These are phyloP conservation scores for Notamacropus eugenii DNA, from an alignment of 2,797 vertebrate genomes.

Conservation along the genomic window DNA sequence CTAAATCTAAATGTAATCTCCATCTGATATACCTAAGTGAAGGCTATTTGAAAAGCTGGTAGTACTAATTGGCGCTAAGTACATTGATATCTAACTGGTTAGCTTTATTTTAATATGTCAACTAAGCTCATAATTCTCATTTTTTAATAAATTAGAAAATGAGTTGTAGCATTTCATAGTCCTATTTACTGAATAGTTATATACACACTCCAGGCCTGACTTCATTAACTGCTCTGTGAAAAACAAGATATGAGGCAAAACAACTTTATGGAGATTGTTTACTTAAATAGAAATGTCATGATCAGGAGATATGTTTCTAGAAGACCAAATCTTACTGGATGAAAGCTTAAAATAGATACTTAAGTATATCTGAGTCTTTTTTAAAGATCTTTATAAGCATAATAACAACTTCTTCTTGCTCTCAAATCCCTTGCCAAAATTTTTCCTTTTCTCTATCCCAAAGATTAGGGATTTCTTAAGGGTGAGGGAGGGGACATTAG, in stretches of 20 bases:
- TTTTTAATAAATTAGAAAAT: constrained; percentile 42
- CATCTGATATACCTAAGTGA: neutral
- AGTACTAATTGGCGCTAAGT: neutral
- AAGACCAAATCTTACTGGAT: neutral
- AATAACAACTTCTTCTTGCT: neutral
- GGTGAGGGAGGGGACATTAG: neutral
- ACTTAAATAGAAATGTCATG: neutral
- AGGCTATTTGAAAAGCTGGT: constrained; percentile 36
- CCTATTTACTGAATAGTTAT: neutral
- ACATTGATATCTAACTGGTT: constrained; percentile 15
- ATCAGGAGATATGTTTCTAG: neutral
- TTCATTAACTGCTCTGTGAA: neutral
- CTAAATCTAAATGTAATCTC: constrained; percentile 50
- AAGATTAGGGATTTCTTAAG: neutral
- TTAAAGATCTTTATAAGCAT: neutral
- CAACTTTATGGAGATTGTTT: neutral
- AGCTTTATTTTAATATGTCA: constrained; percentile 45
- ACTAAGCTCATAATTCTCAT: constrained; percentile 28
- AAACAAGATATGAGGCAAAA: neutral
- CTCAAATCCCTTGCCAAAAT: neutral
- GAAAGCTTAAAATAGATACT: neutral
- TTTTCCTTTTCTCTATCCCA: neutral
- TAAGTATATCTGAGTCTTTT: neutral
- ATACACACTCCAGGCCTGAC: neutral
- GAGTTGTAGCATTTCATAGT: constrained; percentile 46